These are phyloP conservation scores for Ischnura elegans DNA, from an alignment of 2,888 invertebrate species.

Conservation along the genomic window DNA sequence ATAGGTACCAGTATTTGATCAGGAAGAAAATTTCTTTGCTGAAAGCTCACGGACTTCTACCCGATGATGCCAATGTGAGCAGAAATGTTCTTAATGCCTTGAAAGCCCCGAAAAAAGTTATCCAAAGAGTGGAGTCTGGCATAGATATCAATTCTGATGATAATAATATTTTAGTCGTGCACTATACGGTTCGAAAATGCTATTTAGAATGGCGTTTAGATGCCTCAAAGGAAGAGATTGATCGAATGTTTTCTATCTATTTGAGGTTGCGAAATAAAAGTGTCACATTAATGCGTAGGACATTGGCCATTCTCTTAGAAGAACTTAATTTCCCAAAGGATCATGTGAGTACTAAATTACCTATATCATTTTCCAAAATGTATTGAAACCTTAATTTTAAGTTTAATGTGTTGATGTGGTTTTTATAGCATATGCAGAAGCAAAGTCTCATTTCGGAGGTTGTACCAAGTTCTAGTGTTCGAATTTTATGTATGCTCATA, in stretches of 20 bases:
- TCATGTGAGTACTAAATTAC: conserved; percentile 40
- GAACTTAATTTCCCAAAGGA: conserved; percentile 17
- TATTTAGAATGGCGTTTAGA: not conserved
- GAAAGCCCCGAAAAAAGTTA: conserved; percentile 36
- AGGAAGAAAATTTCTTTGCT: conserved; percentile 76
- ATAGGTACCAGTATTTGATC: conserved; percentile 75
- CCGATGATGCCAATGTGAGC: conserved; percentile 76
- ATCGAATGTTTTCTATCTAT: not conserved
- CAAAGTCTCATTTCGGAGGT: no score
- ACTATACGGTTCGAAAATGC: not conserved
- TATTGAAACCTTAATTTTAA: no score
- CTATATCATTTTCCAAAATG: no score
- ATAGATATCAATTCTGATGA: not conserved
- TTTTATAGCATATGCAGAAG: no score
- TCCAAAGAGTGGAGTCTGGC: not conserved
- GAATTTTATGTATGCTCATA: no score
- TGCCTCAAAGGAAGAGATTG: conserved; percentile 1
- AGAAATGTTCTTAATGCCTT: conserved; percentile 75
- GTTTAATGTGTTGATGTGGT: no score
- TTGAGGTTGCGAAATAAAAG: conserved; percentile 17
- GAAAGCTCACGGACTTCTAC: conserved; percentile 77
- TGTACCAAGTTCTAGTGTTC: no score
- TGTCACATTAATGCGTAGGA: not conserved
- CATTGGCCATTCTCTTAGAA: conserved; percentile 5
- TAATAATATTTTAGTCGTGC: not conserved